Evolutionary conservation across 2,888 invertebrate species (phyloP), one percentile per base, ranked within the genome.

Genomic region (Eupelmus urozonus): DNA sequence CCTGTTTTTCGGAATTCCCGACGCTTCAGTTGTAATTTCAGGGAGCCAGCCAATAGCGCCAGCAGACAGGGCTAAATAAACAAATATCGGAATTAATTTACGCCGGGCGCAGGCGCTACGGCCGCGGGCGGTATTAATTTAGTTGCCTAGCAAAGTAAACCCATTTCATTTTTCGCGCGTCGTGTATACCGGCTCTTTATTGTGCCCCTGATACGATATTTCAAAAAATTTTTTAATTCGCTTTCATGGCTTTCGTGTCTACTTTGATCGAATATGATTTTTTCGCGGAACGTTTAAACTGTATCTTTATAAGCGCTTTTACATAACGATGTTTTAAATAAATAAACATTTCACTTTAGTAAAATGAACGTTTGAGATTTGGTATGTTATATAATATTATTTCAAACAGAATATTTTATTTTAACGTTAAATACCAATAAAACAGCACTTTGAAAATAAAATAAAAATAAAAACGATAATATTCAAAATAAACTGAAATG

Each of bases 11-110:
- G 34, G n/a, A 70, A 59, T 27, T 45, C 51, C 11, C 42, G 16
- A 13, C 5, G 29, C 23, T 25, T 5, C 27, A 66, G 42, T 25
- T 11, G 42, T 49, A 73, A 73, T 66, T 73, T 63, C 25, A 5
- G 18, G n/a, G 11, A 11, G 45, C 16, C 9, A 16, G n/a, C n/a
- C n/a, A n/a, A n/a, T 16, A 45, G 16, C 45, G 13, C 2, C n/a
- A 45, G 45, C 23, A 11, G n/a, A 5, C 49, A 9, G 27, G 25
- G 40, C 25, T 51, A 66, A 57, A 66, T 60, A 66, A 70, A 71
- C 65, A 66, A 71, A 57, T 20, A 29, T 53, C 20, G 42, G 57
- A 72, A 77, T 77, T 66, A 66, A 77, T 66, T 71, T 42, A 42
- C 34, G 5, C n/a, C 53, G 40, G n/a, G 23, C 11, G 23, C 9